Conservation (phyloP, 1,140 invertebrate species). For the Brachionus rotundiformis region DNA sequence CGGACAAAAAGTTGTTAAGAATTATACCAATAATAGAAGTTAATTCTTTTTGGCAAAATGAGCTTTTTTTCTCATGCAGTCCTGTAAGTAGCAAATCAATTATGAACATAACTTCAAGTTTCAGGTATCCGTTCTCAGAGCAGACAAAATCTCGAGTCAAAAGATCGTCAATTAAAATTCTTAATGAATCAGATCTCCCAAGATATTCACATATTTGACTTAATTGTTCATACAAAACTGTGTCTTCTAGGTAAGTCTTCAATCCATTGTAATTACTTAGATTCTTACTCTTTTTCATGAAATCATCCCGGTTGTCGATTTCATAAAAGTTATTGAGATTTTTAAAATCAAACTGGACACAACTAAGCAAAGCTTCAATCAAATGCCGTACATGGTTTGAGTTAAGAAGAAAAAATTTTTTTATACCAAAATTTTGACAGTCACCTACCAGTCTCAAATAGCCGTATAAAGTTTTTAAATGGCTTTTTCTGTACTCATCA, state of each 20-base stretch:
- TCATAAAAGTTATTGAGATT: conserved; percentile 30
- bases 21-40: not conserved
- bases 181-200: not conserved
- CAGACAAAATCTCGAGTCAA: not conserved
- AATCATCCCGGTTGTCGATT: conserved; percentile 15
- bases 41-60: not conserved
- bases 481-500: not conserved
- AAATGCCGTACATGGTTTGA: conserved; percentile 7
- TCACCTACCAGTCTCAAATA: conserved; percentile 34
- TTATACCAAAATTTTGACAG: not conserved
- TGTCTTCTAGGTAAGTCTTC: conserved; percentile 40
- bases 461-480: conserved; percentile 20
- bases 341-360: conserved; percentile 40
- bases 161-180: not conserved
- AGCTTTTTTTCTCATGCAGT: not conserved
- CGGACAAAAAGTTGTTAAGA: not conserved
- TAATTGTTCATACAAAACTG: not conserved
- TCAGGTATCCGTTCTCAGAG: not conserved
- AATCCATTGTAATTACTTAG: conserved; percentile 20
- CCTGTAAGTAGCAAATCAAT: not conserved
- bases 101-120: conserved; percentile 19
- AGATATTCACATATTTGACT: conserved; percentile 19
- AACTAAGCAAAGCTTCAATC: conserved; percentile 26
- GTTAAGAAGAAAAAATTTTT: conserved; percentile 18
- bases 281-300: conserved; percentile 28